Evolutionary conservation across 2,113 vertebrate species (phyloP).

Genomic region (Kobus ellipsiprymnus): DNA sequence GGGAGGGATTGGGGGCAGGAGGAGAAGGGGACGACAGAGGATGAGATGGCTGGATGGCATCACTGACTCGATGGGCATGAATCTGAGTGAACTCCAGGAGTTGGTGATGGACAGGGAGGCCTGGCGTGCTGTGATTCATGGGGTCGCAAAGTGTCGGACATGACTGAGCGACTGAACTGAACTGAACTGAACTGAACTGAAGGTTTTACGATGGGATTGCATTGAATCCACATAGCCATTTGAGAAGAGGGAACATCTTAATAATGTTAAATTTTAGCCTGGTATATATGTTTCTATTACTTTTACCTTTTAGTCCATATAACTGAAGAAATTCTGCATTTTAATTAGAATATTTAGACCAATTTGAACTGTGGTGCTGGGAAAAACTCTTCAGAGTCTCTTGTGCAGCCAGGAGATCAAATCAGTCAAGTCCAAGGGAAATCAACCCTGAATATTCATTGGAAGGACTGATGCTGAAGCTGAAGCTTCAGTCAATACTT

Average conservation of each 20-base stretch:
- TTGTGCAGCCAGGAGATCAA: background rate
- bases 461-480: background rate
- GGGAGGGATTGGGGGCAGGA: no score
- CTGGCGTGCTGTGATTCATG: no score
- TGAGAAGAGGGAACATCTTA: background rate
- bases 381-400: background rate
- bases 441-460: background rate
- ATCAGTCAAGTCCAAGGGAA: background rate
- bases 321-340: background rate
- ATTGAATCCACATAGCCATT: background rate
- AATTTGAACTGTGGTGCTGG: background rate
- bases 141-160: no score
- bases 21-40: no score
- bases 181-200: background rate
- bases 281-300: background rate
- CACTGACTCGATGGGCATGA: no score
- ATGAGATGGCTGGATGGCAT: no score
- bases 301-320: background rate
- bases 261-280: background rate
- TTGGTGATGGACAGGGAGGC: no score
- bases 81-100: no score
- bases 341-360: background rate
- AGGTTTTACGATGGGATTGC: background rate
- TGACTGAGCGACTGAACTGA: no score
- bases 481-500: background rate